phyloP scores from a whole-genome alignment of 1,140 invertebrate species.

The Heliconius nattereri region DNA sequence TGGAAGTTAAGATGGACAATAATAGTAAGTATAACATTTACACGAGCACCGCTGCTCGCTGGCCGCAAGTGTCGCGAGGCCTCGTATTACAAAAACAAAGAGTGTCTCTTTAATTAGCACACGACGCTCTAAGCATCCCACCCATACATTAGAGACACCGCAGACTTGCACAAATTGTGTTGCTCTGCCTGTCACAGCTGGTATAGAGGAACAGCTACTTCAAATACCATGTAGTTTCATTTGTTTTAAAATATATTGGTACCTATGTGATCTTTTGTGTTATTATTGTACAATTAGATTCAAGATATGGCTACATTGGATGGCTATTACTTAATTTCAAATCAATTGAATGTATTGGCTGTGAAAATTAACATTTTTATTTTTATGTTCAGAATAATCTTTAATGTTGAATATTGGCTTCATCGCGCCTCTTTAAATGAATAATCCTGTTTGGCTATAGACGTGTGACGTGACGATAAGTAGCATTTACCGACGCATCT shows the following conservation, averaged over 20 bases:
- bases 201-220: background rate
- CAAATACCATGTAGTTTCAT: background rate
- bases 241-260: too few species aligned
- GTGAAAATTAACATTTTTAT: too few species aligned
- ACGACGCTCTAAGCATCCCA: constrained; percentile 38
- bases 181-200: constrained; percentile 23
- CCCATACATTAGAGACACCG: constrained; percentile 32
- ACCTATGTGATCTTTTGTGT: too few species aligned
- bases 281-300: too few species aligned
- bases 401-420: background rate
- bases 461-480: constrained; percentile 2
- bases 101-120: constrained; percentile 56
- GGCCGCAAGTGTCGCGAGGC: constrained; percentile 49
- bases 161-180: constrained; percentile 33
- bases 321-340: too few species aligned
- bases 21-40: constrained; percentile 37
- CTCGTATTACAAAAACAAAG: constrained; percentile 58
- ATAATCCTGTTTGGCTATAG: background rate
- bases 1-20: constrained; percentile 29
- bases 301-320: too few species aligned
- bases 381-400: too few species aligned
- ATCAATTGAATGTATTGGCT: too few species aligned
- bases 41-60: constrained; percentile 38
- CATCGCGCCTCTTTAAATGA: background rate
- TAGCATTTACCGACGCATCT: background rate